Evolutionary conservation across 1,140 invertebrate genomes (phyloP).

Genomic region (Drosophila albomicans): DNA sequence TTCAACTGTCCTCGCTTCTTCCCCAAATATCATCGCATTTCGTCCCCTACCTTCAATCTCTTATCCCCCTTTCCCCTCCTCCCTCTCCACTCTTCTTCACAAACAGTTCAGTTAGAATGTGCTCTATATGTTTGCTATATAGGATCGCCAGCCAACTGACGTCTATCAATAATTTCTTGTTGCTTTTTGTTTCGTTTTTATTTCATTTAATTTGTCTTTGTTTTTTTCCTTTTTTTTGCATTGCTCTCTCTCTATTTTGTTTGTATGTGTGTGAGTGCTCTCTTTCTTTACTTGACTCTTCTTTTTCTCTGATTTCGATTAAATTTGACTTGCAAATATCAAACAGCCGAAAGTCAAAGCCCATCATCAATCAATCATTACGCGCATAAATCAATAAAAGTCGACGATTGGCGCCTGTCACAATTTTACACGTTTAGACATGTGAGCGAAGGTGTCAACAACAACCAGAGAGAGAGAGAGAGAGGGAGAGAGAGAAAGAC

Average conservation of each 20-base stretch:
- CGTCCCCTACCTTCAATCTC: background rate
- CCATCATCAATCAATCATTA: constrained; percentile 66
- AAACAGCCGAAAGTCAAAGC: constrained; percentile 70
- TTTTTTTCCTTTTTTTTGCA: background rate
- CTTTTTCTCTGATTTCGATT: constrained; percentile 14
- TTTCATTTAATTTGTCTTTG: constrained; percentile 27
- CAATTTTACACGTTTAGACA: constrained; percentile 36
- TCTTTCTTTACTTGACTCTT: constrained; percentile 19
- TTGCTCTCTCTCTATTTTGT: constrained; percentile 22
- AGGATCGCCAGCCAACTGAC: constrained; percentile 67
- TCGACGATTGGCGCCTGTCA: constrained; percentile 64
- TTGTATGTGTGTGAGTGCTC: constrained; percentile 13
- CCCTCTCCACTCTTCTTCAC: no score
- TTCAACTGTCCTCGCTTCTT: constrained; percentile 41
- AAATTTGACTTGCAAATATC: constrained; percentile 73
- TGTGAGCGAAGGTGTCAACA: constrained; percentile 53
- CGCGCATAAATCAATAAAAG: constrained; percentile 73
- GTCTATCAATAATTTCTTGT: constrained; percentile 73
- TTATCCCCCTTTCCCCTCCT: background rate
- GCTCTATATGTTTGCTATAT: constrained; percentile 38
- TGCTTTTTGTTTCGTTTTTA: constrained; percentile 27
- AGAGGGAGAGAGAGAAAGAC: background rate
- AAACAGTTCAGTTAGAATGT: constrained; percentile 22
- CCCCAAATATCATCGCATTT: constrained; percentile 11
- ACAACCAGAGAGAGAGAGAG: background rate